Conservation (phyloP, 2,888 invertebrate genomes). For the Camptogramma bilineatum region DNA sequence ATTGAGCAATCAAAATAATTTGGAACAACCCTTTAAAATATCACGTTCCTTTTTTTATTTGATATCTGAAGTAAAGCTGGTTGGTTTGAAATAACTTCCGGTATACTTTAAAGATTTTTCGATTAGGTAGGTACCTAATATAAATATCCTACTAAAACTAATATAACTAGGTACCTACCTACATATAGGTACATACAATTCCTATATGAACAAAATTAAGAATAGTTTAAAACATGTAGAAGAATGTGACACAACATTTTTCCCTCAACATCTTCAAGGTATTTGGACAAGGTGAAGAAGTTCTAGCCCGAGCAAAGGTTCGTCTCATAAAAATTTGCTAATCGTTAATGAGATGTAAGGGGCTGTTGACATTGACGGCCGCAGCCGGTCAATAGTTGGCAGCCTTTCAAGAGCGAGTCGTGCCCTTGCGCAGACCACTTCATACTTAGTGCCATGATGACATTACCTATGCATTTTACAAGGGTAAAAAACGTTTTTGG, state of each 20-base stretch:
- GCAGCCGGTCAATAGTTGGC: conserved; percentile 75
- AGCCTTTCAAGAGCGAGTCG: conserved; percentile 65
- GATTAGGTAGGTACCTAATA: too few relatives aligned
- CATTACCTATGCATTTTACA: conserved; percentile 27
- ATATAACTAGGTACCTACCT: too few relatives aligned
- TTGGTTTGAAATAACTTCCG: not conserved
- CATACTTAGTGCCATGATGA: conserved; percentile 32
- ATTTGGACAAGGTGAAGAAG: conserved; percentile 15
- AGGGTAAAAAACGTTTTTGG: not conserved
- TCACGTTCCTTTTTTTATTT: not conserved
- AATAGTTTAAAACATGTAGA: too few relatives aligned
- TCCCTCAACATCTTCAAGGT: not conserved
- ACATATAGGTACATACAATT: too few relatives aligned
- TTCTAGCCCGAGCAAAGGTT: conserved; percentile 1
- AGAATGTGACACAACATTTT: too few relatives aligned
- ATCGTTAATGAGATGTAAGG: conserved; percentile 58
- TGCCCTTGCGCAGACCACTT: conserved; percentile 62
- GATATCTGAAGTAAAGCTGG: not conserved
- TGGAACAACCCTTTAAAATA: not conserved
- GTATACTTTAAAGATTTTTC: not conserved
- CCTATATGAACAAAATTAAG: too few relatives aligned
- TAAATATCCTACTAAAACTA: too few relatives aligned
- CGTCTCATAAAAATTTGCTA: conserved; percentile 39
- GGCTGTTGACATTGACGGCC: conserved; percentile 74
- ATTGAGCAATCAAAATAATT: conserved; percentile 2